Evolutionary conservation across 2,888 invertebrate genomes (phyloP), one percentile per base, ranked within the genome.

Genomic region (Drosophila subsilvestris): DNA sequence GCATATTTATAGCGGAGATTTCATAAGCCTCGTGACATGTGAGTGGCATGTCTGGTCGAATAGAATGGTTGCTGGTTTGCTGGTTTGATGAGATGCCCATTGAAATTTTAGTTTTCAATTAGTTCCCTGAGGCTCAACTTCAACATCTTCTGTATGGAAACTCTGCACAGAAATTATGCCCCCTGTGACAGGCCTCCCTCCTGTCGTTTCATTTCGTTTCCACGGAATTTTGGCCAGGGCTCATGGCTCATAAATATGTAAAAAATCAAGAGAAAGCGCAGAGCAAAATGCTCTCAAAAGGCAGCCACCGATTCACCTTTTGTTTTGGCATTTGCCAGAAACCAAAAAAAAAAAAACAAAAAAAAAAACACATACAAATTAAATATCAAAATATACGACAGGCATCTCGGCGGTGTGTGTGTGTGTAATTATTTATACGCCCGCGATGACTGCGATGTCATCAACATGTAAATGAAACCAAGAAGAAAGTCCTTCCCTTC

Each of bases 21-120:
- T 67, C 55, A 73, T 74, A 59, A 62, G 73, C 68, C 10, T 44
- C 20, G 71, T 60, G 47, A 54, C 74, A 54, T 32, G 22, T 79
- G 75, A 79, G 61, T 77, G 79, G 61, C 79, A 54, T 61, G 65
- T 29, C 63, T 56, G 60, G 70, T 63, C 50, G 62, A 20, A 61
- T 17, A 49, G 61, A 71, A 51, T 58, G 56, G 44, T 59, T 37
- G 37, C 45, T 42, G 61, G 22, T 44, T 37, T 6, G 9, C 37
- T 37, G 47, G 54, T 50, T 50, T 72, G 81, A 82, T 80, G 58
- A 78, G 82, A 83, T 83, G 77, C 75, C 80, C 68, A 76, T 73
- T 83, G 83, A 85, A 85, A 80, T 76, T 79, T 79, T 76, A 83
- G 85, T 80, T 85, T 83, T 85, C 85, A 83, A 85, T 83, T 85